Conservation (phyloP, 2,113 vertebrate genomes). For the Gracilinanus agilis region DNA sequence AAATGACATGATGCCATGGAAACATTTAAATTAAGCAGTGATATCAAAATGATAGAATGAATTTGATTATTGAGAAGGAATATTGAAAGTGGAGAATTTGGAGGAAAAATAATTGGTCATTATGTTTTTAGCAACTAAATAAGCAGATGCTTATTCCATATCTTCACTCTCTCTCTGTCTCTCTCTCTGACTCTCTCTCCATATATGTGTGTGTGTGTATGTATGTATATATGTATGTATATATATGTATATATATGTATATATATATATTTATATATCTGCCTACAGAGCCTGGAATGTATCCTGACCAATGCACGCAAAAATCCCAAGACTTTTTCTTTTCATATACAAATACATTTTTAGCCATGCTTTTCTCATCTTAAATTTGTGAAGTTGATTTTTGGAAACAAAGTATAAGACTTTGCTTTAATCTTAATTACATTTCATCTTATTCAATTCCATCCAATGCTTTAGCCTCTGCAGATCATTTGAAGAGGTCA, state of each 20-base stretch:
- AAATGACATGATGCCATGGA: conserved; percentile 62
- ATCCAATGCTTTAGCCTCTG: not conserved
- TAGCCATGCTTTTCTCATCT: not conserved
- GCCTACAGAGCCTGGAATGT: too few relatives aligned
- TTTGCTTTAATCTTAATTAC: not conserved
- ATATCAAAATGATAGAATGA: conserved; percentile 14
- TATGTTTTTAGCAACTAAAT: not conserved
- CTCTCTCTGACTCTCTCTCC: too few relatives aligned
- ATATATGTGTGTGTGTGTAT: too few relatives aligned
- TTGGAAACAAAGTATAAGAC: not conserved
- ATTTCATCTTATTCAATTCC: not conserved
- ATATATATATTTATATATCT: too few relatives aligned
- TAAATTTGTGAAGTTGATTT: not conserved
- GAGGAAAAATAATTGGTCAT: not conserved
- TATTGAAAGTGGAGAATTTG: conserved; percentile 31
- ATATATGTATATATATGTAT: too few relatives aligned
- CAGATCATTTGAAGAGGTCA: not conserved
- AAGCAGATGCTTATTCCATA: not conserved
- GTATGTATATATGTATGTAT: too few relatives aligned
- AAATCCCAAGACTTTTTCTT: too few relatives aligned
- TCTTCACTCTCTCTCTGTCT: too few relatives aligned
- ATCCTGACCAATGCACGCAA: too few relatives aligned
- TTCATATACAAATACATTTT: not conserved
- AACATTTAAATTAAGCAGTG: conserved; percentile 18
- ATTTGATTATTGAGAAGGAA: not conserved